Evolutionary conservation across 2,888 invertebrate species (phyloP).

Genomic region (Drosophila nr. medialis): DNA sequence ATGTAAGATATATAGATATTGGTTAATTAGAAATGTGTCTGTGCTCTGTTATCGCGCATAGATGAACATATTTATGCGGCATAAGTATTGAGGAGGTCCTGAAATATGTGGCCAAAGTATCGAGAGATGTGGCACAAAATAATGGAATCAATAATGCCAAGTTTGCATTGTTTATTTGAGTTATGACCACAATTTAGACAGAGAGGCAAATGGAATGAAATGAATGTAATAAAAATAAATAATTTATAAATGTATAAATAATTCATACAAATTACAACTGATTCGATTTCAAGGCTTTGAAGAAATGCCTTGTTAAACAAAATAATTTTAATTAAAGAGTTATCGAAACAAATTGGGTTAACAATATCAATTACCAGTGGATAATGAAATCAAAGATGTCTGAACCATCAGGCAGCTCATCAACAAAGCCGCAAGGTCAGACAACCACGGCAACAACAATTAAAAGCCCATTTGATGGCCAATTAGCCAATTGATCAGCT

Average conservation of each 20-base stretch:
- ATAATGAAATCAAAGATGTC: slow-evolving; percentile 5
- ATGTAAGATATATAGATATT: slow-evolving; percentile 56
- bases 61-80: slow-evolving; percentile 46
- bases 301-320: background rate
- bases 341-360: background rate
- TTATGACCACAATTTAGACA: background rate
- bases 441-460: slow-evolving; percentile 37
- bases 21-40: slow-evolving; percentile 68
- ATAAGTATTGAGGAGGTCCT: background rate
- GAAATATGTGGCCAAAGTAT: slow-evolving; percentile 7
- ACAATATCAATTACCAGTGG: slow-evolving; percentile 8
- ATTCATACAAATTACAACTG: background rate
- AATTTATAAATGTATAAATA: background rate
- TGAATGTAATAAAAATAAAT: background rate
- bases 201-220: background rate
- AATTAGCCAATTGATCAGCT: slow-evolving; percentile 49
- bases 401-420: slow-evolving; percentile 11
- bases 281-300: background rate
- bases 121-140: slow-evolving; percentile 7
- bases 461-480: slow-evolving; percentile 63
- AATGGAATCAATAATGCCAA: background rate
- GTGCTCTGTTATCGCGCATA: slow-evolving; percentile 41
- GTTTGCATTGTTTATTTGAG: background rate
- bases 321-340: background rate
- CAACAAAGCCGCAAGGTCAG: slow-evolving; percentile 54